Evolutionary conservation across 2,113 vertebrate genomes (phyloP).

Genomic region (Bubo bubo): DNA sequence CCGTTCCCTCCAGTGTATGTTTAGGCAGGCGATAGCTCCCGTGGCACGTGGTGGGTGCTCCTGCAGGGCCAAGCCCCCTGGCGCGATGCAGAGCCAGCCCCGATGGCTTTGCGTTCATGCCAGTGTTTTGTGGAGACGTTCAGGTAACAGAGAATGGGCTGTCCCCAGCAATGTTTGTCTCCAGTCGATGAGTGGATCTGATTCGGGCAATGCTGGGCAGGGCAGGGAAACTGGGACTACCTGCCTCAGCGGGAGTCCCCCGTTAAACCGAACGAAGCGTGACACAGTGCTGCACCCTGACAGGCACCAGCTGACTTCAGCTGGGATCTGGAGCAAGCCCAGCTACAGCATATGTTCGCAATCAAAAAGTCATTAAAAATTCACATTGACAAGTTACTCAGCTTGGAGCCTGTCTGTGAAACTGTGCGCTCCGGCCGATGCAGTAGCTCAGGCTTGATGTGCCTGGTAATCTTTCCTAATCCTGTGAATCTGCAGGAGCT

Average conservation of each 20-base stretch:
- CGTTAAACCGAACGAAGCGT: fast-evolving
- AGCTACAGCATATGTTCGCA: slow-evolving; percentile 25
- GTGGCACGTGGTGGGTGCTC: neutral
- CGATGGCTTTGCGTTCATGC: fast-evolving
- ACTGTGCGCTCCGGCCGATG: neutral
- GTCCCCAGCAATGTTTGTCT: neutral
- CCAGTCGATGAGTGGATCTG: fast-evolving
- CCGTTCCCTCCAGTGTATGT: fast-evolving
- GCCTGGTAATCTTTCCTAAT: slow-evolving; percentile 17
- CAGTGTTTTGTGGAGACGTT: fast-evolving
- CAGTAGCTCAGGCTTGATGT: neutral
- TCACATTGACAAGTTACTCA: slow-evolving; percentile 17
- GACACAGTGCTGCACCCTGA: slow-evolving; percentile 9
- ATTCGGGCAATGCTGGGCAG: neutral
- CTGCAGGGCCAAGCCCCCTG: neutral
- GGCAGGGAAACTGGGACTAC: neutral
- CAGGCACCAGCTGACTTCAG: slow-evolving; percentile 4
- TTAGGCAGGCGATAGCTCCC: neutral
- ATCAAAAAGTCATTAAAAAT: slow-evolving; percentile 65
- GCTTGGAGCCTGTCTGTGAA: slow-evolving; percentile 20
- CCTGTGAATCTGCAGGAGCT: neutral
- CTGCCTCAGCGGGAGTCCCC: neutral
- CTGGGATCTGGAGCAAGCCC: slow-evolving; percentile 49
- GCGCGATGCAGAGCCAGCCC: neutral
- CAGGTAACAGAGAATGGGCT: fast-evolving